Base-by-base conservation (phyloP, 1,140 invertebrate genomes). In the Drosophila subpulchrella region DNA sequence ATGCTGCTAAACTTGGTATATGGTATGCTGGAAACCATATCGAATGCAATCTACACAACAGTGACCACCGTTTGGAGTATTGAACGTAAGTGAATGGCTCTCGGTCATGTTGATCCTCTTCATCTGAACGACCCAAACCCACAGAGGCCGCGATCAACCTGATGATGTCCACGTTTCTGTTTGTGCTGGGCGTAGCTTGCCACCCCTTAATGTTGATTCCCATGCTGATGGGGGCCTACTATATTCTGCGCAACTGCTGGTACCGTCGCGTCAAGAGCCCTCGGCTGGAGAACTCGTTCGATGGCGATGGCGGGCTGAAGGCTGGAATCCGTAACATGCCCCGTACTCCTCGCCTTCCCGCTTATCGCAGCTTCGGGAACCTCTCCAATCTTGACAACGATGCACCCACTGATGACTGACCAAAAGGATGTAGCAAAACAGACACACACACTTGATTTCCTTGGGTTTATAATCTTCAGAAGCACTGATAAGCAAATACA, bases 121-220 rank as follows among this genome's bases (percentile, higher is more conserved):
- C 13, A 57, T 15, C 5, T 4, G 6, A 17, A 32, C 17, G 0
- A 24, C 13, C n/a, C 11, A 10, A 32, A 56, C 17, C 12, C 17
- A 20, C 66, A 89, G 84, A 89, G 48, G 44, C 44, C 6, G 0
- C 75, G 10, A 84, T 89, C 15, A 81, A 56, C 6, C 20, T 89
- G 1, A 89, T 89, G 84, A 84, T 89, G 80, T 42, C 61, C 32
- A 56, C 58, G 10, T 81, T 71, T n/a, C 30, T 89, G 15, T 46
- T 55, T 8, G 51, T 39, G 0, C 27, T 89, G 17, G 50, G 80
- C 20, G 0, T 89, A 27, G 66, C 51, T 0, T 89, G 84, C 42
- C 80, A 89, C 57, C 84, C 84, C 5, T 8, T 89, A 10, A 63
- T 89, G 58, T 7, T 89, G 6, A 3, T 89, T 6, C 84, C 84